phyloP scores from a whole-genome alignment of 2,888 invertebrate genomes.

The Lumbricus terrestris region DNA sequence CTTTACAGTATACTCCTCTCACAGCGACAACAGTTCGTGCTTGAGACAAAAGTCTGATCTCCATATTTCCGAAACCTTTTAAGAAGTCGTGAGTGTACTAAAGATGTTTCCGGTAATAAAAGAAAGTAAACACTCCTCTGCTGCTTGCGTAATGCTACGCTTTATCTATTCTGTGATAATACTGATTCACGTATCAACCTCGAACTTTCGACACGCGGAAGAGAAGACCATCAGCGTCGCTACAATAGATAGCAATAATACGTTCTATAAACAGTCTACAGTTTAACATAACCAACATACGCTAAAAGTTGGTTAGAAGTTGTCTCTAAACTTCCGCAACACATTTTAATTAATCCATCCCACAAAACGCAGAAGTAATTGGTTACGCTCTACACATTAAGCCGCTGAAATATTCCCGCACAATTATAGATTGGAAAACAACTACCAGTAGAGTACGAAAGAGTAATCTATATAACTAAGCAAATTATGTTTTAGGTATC shows the following conservation, averaged over 20 bases:
- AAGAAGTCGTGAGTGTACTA: neutral
- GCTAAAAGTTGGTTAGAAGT: neutral
- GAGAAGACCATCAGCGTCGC: neutral
- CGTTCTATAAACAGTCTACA: neutral
- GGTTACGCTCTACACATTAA: neutral
- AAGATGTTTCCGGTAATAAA: neutral
- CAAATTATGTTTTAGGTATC: neutral
- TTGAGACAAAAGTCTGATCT: neutral
- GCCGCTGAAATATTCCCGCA: neutral
- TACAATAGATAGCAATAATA: neutral
- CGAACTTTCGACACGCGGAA: neutral
- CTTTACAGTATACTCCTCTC: neutral
- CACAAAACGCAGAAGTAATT: too few relatives aligned
- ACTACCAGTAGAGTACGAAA: neutral
- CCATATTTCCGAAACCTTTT: neutral
- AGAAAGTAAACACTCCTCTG: neutral
- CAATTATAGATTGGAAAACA: neutral
- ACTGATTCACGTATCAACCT: neutral
- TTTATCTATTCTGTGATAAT: too few relatives aligned
- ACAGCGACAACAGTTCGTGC: neutral
- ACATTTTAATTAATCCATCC: too few relatives aligned
- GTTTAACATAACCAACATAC: neutral
- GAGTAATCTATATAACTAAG: neutral
- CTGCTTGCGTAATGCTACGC: too few relatives aligned
- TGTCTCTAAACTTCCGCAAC: neutral